Base-by-base conservation (phyloP, 2,888 invertebrate genomes). In the Latrodectus hesperus region DNA sequence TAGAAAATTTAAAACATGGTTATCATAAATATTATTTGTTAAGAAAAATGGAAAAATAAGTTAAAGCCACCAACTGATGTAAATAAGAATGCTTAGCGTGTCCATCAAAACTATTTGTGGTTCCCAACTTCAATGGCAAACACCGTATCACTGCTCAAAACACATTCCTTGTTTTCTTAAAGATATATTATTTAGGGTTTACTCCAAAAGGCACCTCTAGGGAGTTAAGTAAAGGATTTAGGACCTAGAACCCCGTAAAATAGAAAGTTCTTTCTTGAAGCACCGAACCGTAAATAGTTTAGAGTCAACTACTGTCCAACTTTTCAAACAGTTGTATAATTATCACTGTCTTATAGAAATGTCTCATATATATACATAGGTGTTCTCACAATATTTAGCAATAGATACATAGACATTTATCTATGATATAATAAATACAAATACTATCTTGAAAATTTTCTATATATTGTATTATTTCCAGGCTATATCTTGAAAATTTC, bases 91-190 rank as follows among this genome's bases (percentile, higher is more conserved):
- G 64, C 80, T 72, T 51, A 60, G 51, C 64, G 72, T 38, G 38
- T 80, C 80, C 52, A 60, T 72, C 72, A 80, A 60, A 80, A 72
- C 72, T 71, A 80, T 80, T 80, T 80, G 79, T 72, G 49, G 72
- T 72, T 71, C 72, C 72, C 72, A 72, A 80, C 80, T 80, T 72
- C 72, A 49, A 72, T 22, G 80, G 72, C 80, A 64, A 72, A 64
- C 60, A 17, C 71, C 72, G 80, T 72, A 49, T 60, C 72, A 80
- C 51, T 72, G 72, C 12, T 22, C 80, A 80, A 80, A 80, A 80
- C 72, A 72, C 80, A 80, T 80, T 71, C 80, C 72, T 72, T 72
- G 80, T 72, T 80, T 80, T 80, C 80, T 72, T 80, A 71, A 71
- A 72, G 72, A 80, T 80, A 80, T 80, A 80, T 80, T 38, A 38